Conservation (phyloP, 2,113 vertebrate species). For the Anhinga anhinga region DNA sequence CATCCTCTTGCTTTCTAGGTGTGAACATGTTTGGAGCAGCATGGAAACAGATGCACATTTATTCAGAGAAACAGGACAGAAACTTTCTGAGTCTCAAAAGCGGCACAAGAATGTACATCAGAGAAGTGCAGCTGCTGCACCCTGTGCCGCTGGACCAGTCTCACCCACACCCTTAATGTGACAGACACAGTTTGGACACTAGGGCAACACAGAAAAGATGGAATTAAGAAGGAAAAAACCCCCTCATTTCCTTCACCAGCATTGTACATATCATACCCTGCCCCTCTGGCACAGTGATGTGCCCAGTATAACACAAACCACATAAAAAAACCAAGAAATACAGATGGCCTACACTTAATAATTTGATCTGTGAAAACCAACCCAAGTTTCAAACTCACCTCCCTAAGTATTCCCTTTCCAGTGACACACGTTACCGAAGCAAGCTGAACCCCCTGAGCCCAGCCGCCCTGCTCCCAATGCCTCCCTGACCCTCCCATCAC, state of each 20-base stretch:
- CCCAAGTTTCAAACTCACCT: background rate
- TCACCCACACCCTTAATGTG: background rate
- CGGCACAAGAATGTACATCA: background rate
- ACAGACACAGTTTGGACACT: background rate
- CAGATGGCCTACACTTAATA: background rate
- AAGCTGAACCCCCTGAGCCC: fast-evolving
- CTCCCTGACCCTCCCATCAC: background rate
- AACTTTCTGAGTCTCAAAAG: background rate
- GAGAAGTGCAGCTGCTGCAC: background rate
- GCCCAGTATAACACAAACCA: background rate
- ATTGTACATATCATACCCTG: background rate
- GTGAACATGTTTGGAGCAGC: background rate
- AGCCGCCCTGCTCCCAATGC: fast-evolving
- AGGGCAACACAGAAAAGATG: background rate
- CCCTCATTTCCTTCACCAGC: background rate
- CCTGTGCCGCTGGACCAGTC: background rate
- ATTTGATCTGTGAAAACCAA: background rate
- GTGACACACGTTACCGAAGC: fast-evolving
- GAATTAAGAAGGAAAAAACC: background rate
- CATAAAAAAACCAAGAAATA: background rate
- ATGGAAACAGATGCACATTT: background rate
- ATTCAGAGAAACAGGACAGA: background rate
- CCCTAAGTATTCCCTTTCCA: background rate
- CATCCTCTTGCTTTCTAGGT: background rate
- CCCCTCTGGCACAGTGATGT: background rate